Conservation (phyloP, 2,113 vertebrate genomes). For the Leucosticte australis region DNA sequence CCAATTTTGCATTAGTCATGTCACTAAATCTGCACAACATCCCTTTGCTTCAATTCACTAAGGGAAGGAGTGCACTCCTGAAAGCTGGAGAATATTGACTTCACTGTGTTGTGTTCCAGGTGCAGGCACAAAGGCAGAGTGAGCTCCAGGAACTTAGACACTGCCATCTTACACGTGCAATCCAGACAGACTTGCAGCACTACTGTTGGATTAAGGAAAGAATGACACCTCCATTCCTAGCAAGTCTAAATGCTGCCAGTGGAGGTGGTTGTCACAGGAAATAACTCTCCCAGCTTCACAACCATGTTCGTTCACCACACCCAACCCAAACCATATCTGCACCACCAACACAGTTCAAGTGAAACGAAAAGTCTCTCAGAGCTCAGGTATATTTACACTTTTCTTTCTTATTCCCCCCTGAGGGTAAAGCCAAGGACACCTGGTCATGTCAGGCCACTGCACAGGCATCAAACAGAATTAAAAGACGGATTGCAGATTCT, state of each 20-base stretch:
- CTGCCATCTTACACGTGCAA: neutral
- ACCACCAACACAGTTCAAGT: neutral
- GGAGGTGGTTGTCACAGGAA: neutral
- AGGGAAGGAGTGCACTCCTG: neutral
- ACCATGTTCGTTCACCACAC: neutral
- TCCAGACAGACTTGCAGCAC: neutral
- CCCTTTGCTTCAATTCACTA: neutral
- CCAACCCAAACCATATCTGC: neutral
- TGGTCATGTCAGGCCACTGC: neutral
- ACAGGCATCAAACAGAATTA: neutral
- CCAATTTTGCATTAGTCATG: neutral
- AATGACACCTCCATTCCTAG: neutral
- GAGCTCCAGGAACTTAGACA: neutral
- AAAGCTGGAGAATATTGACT: neutral
- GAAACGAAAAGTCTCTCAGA: neutral
- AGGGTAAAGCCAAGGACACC: neutral
- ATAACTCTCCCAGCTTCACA: neutral
- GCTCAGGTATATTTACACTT: neutral
- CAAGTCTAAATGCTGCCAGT: neutral
- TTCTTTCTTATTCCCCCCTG: neutral
- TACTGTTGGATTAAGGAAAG: neutral
- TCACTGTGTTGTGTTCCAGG: rapidly evolving
- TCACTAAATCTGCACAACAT: neutral
- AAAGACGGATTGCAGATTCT: neutral
- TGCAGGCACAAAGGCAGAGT: neutral